Conservation (phyloP, 2,113 vertebrate genomes). For the rat (Rattus norvegicus) region DNA sequence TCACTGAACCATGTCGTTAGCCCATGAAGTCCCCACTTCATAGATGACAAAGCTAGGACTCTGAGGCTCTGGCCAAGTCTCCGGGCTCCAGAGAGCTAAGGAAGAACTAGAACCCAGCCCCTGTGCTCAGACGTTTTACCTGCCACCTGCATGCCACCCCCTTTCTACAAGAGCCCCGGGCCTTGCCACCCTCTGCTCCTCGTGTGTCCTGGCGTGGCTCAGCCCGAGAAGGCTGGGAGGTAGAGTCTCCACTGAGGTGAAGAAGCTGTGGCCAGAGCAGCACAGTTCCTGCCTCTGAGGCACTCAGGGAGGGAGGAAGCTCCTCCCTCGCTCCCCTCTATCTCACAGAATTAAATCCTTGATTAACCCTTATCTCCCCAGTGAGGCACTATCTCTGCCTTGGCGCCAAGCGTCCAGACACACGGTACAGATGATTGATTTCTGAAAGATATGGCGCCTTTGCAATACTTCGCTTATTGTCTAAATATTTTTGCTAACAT, state of each 20-base stretch:
- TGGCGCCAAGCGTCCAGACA: slow-evolving; percentile 99
- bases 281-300: slow-evolving; percentile 45
- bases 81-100: not conserved
- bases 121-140: not conserved
- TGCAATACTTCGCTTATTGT: slow-evolving; percentile 99
- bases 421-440: slow-evolving; percentile 98
- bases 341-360: slow-evolving; percentile 89
- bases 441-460: slow-evolving; percentile 94
- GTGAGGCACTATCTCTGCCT: slow-evolving; percentile 93
- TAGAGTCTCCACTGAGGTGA: not conserved
- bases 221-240: not conserved
- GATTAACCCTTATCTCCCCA: slow-evolving; percentile 92
- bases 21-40: not conserved
- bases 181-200: too few species aligned
- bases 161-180: not conserved
- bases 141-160: not conserved
- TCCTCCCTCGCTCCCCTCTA: slow-evolving; percentile 75
- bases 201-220: not conserved
- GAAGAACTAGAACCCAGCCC: not conserved
- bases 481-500: slow-evolving; percentile 93
- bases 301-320: slow-evolving; percentile 51
- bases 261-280: not conserved
- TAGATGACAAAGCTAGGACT: slow-evolving; percentile 14
- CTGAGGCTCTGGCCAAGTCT: not conserved
- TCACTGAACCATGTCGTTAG: not conserved